Evolutionary conservation across 64 coral and sea anemone species (phyloP).

Genomic region (Pachyseris speciosa): DNA sequence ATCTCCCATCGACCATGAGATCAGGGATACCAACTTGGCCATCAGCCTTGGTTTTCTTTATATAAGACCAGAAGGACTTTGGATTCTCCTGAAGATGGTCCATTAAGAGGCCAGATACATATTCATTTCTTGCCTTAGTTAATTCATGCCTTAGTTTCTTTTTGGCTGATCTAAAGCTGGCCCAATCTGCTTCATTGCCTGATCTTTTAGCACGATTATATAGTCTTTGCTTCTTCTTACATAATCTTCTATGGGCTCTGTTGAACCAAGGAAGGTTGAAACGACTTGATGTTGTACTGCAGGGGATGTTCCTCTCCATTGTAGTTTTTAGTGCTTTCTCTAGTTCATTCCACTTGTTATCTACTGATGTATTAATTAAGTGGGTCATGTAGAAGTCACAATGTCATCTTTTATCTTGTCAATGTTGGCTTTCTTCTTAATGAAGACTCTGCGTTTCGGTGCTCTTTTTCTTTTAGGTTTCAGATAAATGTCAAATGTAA

Average conservation of each 20-base stretch:
- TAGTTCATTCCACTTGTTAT: slow-evolving; percentile 65
- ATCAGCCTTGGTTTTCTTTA: slow-evolving; percentile 40
- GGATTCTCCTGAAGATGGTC: slow-evolving; percentile 46
- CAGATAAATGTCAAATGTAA: slow-evolving; percentile 51
- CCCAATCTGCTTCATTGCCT: slow-evolving; percentile 31
- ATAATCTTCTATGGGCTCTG: slow-evolving; percentile 31
- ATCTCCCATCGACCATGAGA: slow-evolving; percentile 38
- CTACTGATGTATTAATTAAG: slow-evolving; percentile 44
- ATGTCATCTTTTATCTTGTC: slow-evolving; percentile 76
- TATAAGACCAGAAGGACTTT: slow-evolving; percentile 43
- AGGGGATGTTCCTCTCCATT: slow-evolving; percentile 54
- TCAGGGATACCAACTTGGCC: slow-evolving; percentile 65
- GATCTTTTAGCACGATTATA: slow-evolving; percentile 65
- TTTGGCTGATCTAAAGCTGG: slow-evolving; percentile 12
- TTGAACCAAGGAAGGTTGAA: slow-evolving; percentile 67
- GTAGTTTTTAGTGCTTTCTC: slow-evolving; percentile 54
- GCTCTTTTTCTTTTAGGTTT: slow-evolving; percentile 42
- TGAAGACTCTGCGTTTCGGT: slow-evolving; percentile 56
- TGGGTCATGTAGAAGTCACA: slow-evolving; percentile 55
- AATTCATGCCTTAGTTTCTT: slow-evolving; percentile 32
- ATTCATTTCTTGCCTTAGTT: slow-evolving; percentile 18
- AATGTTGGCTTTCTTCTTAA: slow-evolving; percentile 73
- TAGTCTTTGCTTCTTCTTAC: slow-evolving; percentile 59
- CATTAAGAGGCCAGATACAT: slow-evolving; percentile 31
- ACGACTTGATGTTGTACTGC: slow-evolving; percentile 70